Percentiles rank a stretch among this genome's conserved stretches.
phyloP scores from a whole-genome alignment of 1,140 invertebrate species.

The Maniola jurtina region DNA sequence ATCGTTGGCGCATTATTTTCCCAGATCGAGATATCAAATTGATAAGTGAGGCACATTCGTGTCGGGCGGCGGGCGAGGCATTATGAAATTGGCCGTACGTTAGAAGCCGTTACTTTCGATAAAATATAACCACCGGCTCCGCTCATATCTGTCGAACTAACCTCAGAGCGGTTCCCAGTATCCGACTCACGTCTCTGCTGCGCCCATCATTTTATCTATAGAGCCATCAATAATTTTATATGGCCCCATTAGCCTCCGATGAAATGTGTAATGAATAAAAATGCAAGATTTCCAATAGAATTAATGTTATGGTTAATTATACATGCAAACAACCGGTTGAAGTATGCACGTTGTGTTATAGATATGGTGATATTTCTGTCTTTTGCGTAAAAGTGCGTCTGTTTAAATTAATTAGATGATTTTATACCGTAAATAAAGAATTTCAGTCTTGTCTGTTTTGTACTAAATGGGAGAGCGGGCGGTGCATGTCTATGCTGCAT shows the following conservation, averaged over 20 bases:
- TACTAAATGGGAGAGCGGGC: no score
- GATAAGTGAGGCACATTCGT: constrained; percentile 75
- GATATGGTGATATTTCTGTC: neutral
- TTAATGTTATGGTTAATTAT: neutral
- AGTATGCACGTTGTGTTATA: neutral
- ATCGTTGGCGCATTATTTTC: constrained; percentile 67
- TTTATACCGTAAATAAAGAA: no score
- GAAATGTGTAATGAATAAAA: constrained; percentile 1
- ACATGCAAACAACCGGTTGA: neutral
- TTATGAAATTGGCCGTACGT: constrained; percentile 79
- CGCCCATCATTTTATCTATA: constrained; percentile 55
- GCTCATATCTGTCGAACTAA: constrained; percentile 72
- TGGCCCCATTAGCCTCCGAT: constrained; percentile 16
- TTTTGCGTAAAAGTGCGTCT: no score
- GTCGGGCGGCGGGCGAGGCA: constrained; percentile 64
- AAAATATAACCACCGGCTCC: constrained; percentile 70
- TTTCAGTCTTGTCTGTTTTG: no score
- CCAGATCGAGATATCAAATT: constrained; percentile 75
- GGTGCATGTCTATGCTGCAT: no score
- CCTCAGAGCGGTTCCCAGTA: constrained; percentile 44
- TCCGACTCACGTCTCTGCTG: constrained; percentile 48
- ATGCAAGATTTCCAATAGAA: neutral
- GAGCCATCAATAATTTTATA: constrained; percentile 56
- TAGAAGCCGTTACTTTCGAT: constrained; percentile 76
- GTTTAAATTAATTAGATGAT: no score